Base-by-base conservation (phyloP, 2,888 invertebrate species). In the Leucophora obtusa region DNA sequence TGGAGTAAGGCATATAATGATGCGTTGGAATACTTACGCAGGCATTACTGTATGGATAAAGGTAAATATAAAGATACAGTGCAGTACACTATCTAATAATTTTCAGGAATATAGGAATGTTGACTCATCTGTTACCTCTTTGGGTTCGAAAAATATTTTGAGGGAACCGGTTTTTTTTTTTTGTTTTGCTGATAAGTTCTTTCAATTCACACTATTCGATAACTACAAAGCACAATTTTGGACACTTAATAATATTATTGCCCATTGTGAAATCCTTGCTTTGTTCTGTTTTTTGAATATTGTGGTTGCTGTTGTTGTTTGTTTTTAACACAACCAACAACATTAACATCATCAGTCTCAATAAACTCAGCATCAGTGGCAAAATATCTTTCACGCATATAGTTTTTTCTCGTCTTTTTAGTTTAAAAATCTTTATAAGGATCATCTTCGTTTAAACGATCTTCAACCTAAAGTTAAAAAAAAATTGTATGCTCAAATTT, bases 341-440 rank as follows among this genome's bases (percentile, higher is more conserved):
- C 50, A 70, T 81, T 81, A 77, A 77, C 77, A 77, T 77, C 77
- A 77, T 77, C 81, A 81, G 81, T 77, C 77, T 74, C 73, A 59
- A 73, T 69, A 81, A 81, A 81, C 54, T 68, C 72, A 80, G 81
- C 81, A 77, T 77, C 81, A 74, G 81, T 77, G 81, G 81, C 81
- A 77, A 77, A 81, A 77, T 77, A 81, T 73, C 77, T 81, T 81
- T 81, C 73, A 81, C 81, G 81, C 81, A 81, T 74, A 77, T 70
- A 47, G 17, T 76, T 68, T 80, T 69, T 63, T 68, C 11, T n/a
- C n/a, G 43, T 47, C 14, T 47, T 47, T 47, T 47, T 47, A 1
- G n/a, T 47, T n/a, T 47, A 24, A 51, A 70, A 58, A 60, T 66
- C 65, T 66, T 66, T 74, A 21, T 28, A 43, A 81, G 81, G 73